Evolutionary conservation across 2,888 invertebrate genomes (phyloP), one percentile per base, ranked within the genome.

Genomic region (Aspidiotus rigidus): DNA sequence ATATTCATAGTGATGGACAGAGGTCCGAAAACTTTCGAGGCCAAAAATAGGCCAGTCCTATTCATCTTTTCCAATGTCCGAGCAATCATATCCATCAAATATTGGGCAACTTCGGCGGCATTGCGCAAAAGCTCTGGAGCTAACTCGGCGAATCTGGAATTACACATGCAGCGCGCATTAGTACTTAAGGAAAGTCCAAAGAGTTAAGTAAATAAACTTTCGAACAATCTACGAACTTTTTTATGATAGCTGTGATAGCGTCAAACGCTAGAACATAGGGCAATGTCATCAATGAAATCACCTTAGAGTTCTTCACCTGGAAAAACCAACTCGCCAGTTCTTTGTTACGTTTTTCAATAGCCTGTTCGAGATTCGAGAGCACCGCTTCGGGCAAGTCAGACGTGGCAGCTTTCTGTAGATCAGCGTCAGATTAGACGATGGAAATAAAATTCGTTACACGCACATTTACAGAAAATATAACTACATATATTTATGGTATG

Each of bases 361-460:
- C 94, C 76, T 92, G 90, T 82, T 95, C 93, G 78, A 96, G 90
- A 76, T 92, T 88, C 74, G 86, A 88, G 79, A 92, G 83, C 74
- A 96, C 92, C 1, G 90, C 89, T 76, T 93, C 93, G 10, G 95
- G 95, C 73, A 96, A 84, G 77, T 90, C 89, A 72, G 91, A 93
- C 41, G 88, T 85, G 72, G 92, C 81, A 13, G 94, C 91, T 79
- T 92, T 91, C 90, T 92, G 76, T 71, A 77, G n/a, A 49, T 13
- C 49, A 49, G 6, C 28, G 28, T 28, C 28, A 28, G n/a, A n/a
- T n/a, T n/a, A n/a, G n/a, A n/a, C n/a, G n/a, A n/a, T n/a, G n/a
- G n/a, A n/a, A n/a, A 28, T 28, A 28, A 5, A 28, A 28, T 28
- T 28, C 28, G 28, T 28, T 28, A 28, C 28, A 5, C 28, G 28